Evolutionary conservation across 1,140 invertebrate species (phyloP), one percentile per base, ranked within the genome.

Genomic region (Leptopilina clavipes): DNA sequence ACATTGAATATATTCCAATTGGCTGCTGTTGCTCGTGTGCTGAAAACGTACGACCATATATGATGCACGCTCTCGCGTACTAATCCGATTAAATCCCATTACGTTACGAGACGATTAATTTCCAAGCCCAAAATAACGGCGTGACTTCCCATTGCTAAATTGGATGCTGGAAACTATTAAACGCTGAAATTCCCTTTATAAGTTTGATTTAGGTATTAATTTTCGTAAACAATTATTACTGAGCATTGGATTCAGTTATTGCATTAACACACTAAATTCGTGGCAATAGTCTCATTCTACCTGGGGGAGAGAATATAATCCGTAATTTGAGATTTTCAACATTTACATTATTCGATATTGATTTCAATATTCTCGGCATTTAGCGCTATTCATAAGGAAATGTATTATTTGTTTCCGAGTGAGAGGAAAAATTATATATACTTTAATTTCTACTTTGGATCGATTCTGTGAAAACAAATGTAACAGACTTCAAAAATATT

Each of bases 61-160:
- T 81, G 82, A 83, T 75, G 75, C 78, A 77, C 71, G 78, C 74
- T 78, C 72, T 76, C 70, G 59, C 74, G 70, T 77, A 72, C 76
- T 85, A 84, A 87, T 86, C 84, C 80, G 81, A 85, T 86, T 85
- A 83, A 81, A 85, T 84, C 77, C 81, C 78, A 84, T 83, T 84
- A 84, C 76, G 75, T 73, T 76, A 72, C 82, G 71, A 77, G 70
- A 76, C 73, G 80, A 81, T 83, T 83, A 80, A 83, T 86, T 85
- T 82, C 75, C 76, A 70, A 78, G 40, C 10, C 72, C 73, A 80
- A 79, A 79, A 82, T 83, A 83, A 81, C 74, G 72, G 73, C 2
- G 59, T 70, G 74, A 25, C 25, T 65, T 65, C 59, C 59, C 59
- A 65, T 11, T 65, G 25, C 25, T 65, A 65, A 65, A 65, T 65